Conservation (phyloP, 92 coral and sea anemone genomes). For the Epizoanthus illoricatus region DNA sequence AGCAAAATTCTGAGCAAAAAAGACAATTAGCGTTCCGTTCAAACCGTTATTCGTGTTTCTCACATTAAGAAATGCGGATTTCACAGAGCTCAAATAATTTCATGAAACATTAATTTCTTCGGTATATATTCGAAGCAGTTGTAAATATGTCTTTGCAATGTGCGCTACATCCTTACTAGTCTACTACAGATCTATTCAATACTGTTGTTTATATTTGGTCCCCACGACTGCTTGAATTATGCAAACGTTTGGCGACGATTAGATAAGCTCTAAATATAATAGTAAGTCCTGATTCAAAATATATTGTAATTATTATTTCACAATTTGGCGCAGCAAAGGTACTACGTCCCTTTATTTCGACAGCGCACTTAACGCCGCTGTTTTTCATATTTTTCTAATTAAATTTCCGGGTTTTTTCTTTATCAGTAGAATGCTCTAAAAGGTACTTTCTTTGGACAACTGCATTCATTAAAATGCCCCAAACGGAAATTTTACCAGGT, state of each 20-base stretch:
- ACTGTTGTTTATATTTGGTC: slow-evolving; percentile 55
- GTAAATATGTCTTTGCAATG: neutral
- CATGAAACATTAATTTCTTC: neutral
- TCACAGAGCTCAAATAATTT: neutral
- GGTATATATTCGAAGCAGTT: neutral
- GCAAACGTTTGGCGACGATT: slow-evolving; percentile 50
- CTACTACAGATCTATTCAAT: slow-evolving; percentile 30
- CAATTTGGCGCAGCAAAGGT: neutral
- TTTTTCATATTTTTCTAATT: neutral
- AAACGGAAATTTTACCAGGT: slow-evolving; percentile 14
- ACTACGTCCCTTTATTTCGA: neutral
- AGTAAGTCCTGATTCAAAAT: neutral
- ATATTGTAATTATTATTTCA: slow-evolving; percentile 14
- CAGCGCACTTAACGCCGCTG: neutral
- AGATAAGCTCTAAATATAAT: slow-evolving; percentile 75
- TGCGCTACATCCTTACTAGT: slow-evolving; percentile 10
- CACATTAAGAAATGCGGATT: neutral
- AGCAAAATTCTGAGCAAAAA: neutral
- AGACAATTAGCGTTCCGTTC: neutral
- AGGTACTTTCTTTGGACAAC: neutral
- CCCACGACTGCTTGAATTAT: slow-evolving; percentile 62
- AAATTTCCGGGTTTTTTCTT: neutral
- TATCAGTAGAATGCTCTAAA: neutral
- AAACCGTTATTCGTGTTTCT: neutral
- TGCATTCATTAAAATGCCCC: slow-evolving; percentile 13